Evolutionary conservation across 1,140 invertebrate genomes (phyloP).

Genomic region (Ceratina japonica): DNA sequence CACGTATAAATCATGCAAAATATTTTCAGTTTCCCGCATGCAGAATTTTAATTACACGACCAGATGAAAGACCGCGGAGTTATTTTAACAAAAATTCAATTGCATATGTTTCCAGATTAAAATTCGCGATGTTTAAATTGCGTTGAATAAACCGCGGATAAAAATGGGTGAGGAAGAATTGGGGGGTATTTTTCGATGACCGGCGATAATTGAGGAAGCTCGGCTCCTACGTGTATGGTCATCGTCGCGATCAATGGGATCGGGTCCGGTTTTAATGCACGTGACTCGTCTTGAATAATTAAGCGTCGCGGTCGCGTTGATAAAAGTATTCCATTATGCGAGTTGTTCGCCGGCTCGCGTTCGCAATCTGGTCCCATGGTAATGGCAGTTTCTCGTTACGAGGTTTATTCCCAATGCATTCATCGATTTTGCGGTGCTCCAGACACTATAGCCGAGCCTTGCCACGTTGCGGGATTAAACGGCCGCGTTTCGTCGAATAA

Average conservation of each 20-base stretch:
- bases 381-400: slow-evolving; percentile 69
- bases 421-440: slow-evolving; percentile 30
- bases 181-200: no score
- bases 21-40: no score
- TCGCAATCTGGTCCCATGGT: slow-evolving; percentile 55
- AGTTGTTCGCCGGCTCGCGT: slow-evolving; percentile 60
- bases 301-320: slow-evolving; percentile 62
- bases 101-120: neutral
- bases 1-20: no score
- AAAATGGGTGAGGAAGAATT: no score
- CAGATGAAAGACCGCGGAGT: no score
- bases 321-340: slow-evolving; percentile 74
- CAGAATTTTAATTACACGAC: no score
- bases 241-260: slow-evolving; percentile 37
- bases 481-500: neutral
- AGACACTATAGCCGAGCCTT: slow-evolving; percentile 8
- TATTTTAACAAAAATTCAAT: neutral
- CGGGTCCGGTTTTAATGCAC: slow-evolving; percentile 48
- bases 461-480: neutral
- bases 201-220: no score
- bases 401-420: slow-evolving; percentile 56
- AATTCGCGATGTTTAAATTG: slow-evolving; percentile 2
- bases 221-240: neutral
- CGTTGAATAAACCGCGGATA: neutral
- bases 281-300: slow-evolving; percentile 71